These are phyloP conservation scores for Anarsia innoxiella DNA, from an alignment of 2,888 invertebrate species.

Conservation along the genomic window DNA sequence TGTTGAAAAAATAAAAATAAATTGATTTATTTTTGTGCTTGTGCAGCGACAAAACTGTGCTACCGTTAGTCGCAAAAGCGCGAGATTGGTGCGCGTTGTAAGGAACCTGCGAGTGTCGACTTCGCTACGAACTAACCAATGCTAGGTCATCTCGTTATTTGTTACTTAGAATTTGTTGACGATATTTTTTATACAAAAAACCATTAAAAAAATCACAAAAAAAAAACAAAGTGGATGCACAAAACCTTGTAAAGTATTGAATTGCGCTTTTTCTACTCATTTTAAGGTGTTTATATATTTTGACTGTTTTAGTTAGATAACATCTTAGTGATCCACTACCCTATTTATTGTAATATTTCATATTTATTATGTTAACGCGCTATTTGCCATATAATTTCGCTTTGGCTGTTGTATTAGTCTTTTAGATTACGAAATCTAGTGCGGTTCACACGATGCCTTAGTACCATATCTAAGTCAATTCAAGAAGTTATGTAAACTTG, in stretches of 20 bases:
- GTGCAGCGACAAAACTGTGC: conserved; percentile 62
- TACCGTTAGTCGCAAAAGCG: conserved; percentile 66
- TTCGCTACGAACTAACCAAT: conserved; percentile 44
- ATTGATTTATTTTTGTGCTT: conserved; percentile 64
- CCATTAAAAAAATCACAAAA: conserved; percentile 54
- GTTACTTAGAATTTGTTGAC: conserved; percentile 37
- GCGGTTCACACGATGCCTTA: conserved; percentile 75
- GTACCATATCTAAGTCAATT: conserved; percentile 76
- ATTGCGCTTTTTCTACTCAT: conserved; percentile 52
- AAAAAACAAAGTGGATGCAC: conserved; percentile 59
- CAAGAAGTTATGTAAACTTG: conserved; percentile 50
- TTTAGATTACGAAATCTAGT: conserved; percentile 62
- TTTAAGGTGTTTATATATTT: conserved; percentile 69
- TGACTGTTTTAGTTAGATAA: conserved; percentile 48
- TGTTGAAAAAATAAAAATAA: too few species aligned
- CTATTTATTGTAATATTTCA: conserved; percentile 33
- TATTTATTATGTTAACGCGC: conserved; percentile 41
- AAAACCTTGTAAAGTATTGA: conserved; percentile 54
- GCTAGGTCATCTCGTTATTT: conserved; percentile 44
- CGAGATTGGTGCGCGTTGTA: conserved; percentile 57
- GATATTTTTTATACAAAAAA: conserved; percentile 60
- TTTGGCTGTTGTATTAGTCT: conserved; percentile 72
- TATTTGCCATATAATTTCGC: conserved; percentile 66
- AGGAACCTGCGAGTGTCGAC: conserved; percentile 35
- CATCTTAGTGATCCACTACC: conserved; percentile 37